These are phyloP conservation scores for Octodonta nipae DNA, from an alignment of 2,888 invertebrate species.

Conservation along the genomic window DNA sequence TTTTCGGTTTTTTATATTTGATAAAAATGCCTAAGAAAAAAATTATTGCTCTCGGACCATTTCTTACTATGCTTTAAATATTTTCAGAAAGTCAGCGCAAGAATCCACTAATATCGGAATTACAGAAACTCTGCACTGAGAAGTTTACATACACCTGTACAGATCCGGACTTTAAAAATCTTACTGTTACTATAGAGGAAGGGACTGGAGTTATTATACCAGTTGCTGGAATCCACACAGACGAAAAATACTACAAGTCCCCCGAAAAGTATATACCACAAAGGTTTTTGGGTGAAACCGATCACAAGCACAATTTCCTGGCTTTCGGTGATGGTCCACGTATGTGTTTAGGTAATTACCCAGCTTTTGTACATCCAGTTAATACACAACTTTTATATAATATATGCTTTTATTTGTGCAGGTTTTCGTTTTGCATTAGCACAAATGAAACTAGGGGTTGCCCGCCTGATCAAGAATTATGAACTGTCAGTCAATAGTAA, in stretches of 20 bases:
- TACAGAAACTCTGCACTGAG: conserved; percentile 19
- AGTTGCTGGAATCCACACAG: conserved; percentile 26
- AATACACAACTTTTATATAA: no score
- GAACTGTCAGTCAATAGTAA: conserved; percentile 24
- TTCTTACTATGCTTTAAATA: no score
- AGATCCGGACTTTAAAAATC: conserved; percentile 13
- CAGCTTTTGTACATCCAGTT: no score
- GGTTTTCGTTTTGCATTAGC: conserved; percentile 19
- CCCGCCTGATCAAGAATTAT: conserved; percentile 26
- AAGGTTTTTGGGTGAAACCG: conserved; percentile 25
- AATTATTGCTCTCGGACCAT: no score
- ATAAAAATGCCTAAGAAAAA: no score
- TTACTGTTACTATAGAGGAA: conserved; percentile 17
- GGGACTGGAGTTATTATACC: conserved; percentile 29
- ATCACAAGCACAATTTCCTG: conserved; percentile 21
- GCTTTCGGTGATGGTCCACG: conserved; percentile 29
- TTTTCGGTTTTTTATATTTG: no score
- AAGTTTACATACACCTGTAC: conserved; percentile 16
- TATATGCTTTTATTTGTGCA: no score
- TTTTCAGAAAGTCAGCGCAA: conserved; percentile 15
- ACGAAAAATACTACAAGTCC: conserved; percentile 30
- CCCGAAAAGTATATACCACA: conserved; percentile 34
- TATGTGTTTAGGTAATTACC: conserved; percentile 26
- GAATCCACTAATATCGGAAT: conserved; percentile 12
- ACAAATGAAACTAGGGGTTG: conserved; percentile 32